Conservation (phyloP, 2,113 vertebrate genomes). For the Microcebus murinus region DNA sequence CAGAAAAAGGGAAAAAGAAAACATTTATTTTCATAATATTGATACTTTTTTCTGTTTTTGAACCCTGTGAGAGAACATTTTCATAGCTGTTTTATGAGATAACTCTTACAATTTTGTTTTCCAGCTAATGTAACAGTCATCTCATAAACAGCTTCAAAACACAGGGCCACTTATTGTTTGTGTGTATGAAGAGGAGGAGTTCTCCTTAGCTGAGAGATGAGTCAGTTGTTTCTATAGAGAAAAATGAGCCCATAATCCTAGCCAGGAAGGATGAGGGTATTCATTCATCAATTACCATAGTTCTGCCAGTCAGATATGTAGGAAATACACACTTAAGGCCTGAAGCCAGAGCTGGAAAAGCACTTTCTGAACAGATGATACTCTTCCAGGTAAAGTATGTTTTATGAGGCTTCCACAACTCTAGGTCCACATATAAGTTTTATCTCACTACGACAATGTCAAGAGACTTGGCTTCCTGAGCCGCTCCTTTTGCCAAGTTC, state of each 20-base stretch:
- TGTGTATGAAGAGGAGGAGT: background rate
- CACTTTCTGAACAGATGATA: background rate
- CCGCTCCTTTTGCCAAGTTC: background rate
- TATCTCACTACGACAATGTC: background rate
- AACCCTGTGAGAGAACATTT: background rate
- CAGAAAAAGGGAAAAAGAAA: background rate
- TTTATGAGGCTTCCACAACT: background rate
- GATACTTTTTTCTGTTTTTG: background rate
- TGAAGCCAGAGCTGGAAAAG: background rate
- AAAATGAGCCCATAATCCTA: background rate
- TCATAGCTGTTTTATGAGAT: background rate
- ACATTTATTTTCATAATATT: background rate
- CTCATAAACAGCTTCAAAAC: background rate
- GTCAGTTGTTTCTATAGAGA: background rate
- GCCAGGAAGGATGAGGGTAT: background rate
- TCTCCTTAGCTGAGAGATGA: background rate
- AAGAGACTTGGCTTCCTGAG: background rate
- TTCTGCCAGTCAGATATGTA: background rate
- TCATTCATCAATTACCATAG: background rate
- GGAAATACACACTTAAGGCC: background rate
- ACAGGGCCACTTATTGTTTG: background rate
- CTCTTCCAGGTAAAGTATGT: background rate
- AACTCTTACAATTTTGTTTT: background rate
- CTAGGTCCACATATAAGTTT: background rate
- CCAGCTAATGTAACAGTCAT: no score